Evolutionary conservation across 1,140 invertebrate genomes (phyloP), one percentile per base, ranked within the genome.

Genomic region (Euura saliciscinereae): DNA sequence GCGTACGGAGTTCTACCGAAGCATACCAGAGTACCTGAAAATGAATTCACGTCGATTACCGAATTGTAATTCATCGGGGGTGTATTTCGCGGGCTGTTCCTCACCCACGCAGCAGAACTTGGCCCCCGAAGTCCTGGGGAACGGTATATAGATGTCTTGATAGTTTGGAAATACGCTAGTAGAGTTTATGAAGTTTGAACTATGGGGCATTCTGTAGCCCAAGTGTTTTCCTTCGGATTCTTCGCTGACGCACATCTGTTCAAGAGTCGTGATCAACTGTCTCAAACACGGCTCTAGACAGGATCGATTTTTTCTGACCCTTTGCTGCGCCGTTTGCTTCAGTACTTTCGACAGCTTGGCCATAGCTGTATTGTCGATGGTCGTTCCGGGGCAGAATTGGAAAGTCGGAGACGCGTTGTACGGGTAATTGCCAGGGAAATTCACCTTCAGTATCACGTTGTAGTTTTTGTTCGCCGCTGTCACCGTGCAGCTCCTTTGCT

Each of bases 91-190:
- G 65, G 69, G 67, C 28, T 28, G 28, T 64, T 78, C 81, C 86
- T 78, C 77, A 90, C 94, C 94, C 44, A 94, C 94, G 59, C 93
- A 93, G 86, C 95, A 97, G 89, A 98, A 99, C 82, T 94, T 94
- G 1, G 96, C 97, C 4, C 97, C 97, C 10, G 95, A 98, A 0
- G 97, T 98, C 71, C 96, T 89, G 1, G 97, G 97, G 88, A 98
- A 99, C 1, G 97, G 97, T 75, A 99, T 95, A 78, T 93, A 95
- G n/a, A 93, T 91, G 81, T 95, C 94, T 72, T 93, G 92, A 80
- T 85, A 87, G 78, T 86, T 86, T 13, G 80, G 75, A 45, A 79
- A 85, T 44, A 87, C 84, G 69, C 81, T 84, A 2, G 82, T 77
- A 0, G 85, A 84, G 69, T 78, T 83, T 44, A 87, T 74, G 64